Base-by-base conservation (phyloP, 2,797 vertebrate species). In the Poeciliopsis paucimaculata region DNA sequence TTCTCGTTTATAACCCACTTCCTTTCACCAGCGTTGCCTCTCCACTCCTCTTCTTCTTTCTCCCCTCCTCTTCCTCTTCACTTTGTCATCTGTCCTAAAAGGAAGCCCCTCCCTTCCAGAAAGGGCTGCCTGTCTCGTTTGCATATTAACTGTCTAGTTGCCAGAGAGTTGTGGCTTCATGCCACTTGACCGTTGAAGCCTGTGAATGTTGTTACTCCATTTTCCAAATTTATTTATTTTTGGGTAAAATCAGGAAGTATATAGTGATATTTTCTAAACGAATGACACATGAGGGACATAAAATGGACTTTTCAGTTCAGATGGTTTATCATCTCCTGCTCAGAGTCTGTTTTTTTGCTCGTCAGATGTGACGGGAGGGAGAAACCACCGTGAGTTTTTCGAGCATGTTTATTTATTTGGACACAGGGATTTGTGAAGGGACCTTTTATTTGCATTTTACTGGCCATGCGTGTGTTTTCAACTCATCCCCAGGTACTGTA, bases 131-230 rank as follows among this genome's bases (percentile, higher is more conserved):
- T 85, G 78, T 75, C 86, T 87, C 77, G 89, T 96, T 96, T 96
- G 94, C 96, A 96, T 96, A 92, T 96, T 96, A 96, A 96, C 96
- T 80, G 94, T 95, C 96, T 88, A 73, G 93, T 94, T 92, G 90
- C 95, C 92, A 90, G 88, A 82, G 91, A 90, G 88, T 89, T 85
- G 77, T 88, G 84, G 91, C 89, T 86, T 87, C 41, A 31, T 80
- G 90, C 90, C 91, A 92, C 93, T 88, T 92, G 92, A 93, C 90
- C 45, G 81, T 82, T 90, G 79, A 83, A 92, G 83, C 90, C 79
- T 91, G 84, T 91, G 86, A 23, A 41, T 39, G 49, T 83, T 80
- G 72, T 72, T 87, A 39, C 20, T 76, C 53, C 64, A 6, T 55
- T 73, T 9, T 31, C 23, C 60, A 39, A 31, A 7, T 76, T 8